Base-by-base conservation (phyloP, 2,888 invertebrate genomes). In the Polymixis flavicincta region DNA sequence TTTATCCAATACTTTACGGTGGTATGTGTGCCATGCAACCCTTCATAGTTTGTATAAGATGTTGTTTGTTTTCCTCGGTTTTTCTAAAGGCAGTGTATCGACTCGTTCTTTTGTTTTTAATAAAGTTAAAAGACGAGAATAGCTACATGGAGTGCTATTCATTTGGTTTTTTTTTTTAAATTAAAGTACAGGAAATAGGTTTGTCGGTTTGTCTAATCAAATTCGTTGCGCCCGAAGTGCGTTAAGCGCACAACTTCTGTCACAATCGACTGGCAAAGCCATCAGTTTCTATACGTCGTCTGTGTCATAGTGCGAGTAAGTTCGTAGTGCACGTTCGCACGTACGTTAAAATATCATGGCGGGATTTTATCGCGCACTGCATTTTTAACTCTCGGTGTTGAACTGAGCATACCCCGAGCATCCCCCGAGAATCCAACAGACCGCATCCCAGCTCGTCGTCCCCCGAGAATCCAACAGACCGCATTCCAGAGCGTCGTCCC, bases 401-500 rank as follows among this genome's bases (percentile, higher is more conserved):
- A 37, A 5, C 37, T 6, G 97, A 98, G 76, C 98, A 99, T 93
- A n/a, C n/a, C n/a, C n/a, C n/a, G n/a, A n/a, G n/a, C n/a, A n/a
- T n/a, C n/a, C n/a, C n/a, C n/a, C 99, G 37, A 37, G 37, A 5
- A 37, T 37, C 37, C 37, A 37, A 6, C 37, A 37, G 6, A 37
- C 5, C 5, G 6, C 37, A 37, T 5, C 3, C 6, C 37, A 37
- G 37, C 37, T 3, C 37, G 37, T 37, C 37, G 37, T n/a, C n/a
- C n/a, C n/a, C n/a, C 99, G 37, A 37, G 37, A 5, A 37, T 37
- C 37, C 37, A 37, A 6, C 37, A 37, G 6, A 37, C 5, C 5
- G 6, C 37, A 37, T 5, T 0, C 6, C 37, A 37, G 37, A 3
- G 37, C 37, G 37, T 37, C 37, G 37, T n/a, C n/a, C n/a, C n/a